Evolutionary conservation across 2,888 invertebrate genomes (phyloP), one percentile per base, ranked within the genome.

Genomic region (Tillus elongatus): DNA sequence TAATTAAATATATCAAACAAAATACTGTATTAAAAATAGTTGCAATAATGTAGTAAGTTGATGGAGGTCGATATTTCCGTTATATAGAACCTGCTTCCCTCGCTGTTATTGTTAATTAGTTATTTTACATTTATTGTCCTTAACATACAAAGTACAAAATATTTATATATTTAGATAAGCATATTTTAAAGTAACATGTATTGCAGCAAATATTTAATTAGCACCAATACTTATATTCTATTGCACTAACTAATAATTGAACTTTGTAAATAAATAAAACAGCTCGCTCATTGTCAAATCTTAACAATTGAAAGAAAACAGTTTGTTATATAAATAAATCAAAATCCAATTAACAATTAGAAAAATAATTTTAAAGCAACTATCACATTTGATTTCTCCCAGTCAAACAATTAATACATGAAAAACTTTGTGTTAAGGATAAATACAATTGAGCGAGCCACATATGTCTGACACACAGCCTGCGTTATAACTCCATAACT

Each of bases 401-500:
- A 8, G 6, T 8, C 24, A 19, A 8, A 19, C n/a, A 19, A 19
- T n/a, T 8, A 8, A 8, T 8, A 19, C 6, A 8, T 6, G 24
- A n/a, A 19, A 19, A 19, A 8, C n/a, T 19, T 19, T 8, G n/a
- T 19, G 24, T 8, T 19, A n/a, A 19, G n/a, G 10, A 32, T 11
- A 32, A n/a, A n/a, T n/a, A n/a, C n/a, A n/a, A n/a, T 37, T 38
- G 39, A 40, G 39, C 32, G 49, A 51, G 26, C 27, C 6, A 6
- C 41, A 40, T 33, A 40, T 43, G 44, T 46, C 42, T 45, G 37
- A 37, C 19, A 13, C 15, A 44, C 45, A 62, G 67, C 69, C 67
- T 67, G 66, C 75, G 90, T 93, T 93, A 97, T 86, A 97, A 90
- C 72, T 97, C 96, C 96, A 97, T 97, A 66, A 93, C 96, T 66